A percentile compares a stretch with the other conserved stretches of the same genome.
phyloP scores from a whole-genome alignment of 1,140 invertebrate genomes.

The Archivesica marissinica region DNA sequence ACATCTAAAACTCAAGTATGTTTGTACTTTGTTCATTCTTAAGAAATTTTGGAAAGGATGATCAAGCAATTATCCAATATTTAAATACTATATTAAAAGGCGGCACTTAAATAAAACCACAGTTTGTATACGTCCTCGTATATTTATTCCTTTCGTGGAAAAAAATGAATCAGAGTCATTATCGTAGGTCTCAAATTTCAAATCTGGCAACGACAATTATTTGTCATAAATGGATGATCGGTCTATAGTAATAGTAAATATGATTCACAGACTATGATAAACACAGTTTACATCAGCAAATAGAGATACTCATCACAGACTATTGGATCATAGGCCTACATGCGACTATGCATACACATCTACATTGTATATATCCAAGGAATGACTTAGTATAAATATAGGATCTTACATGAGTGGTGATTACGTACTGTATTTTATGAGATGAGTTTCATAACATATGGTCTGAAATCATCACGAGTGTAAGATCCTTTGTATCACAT shows the following conservation, averaged over 20 bases:
- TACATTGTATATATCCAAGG: no score
- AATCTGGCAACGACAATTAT: conserved; percentile 2
- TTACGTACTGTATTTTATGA: no score
- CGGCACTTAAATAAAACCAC: conserved; percentile 5
- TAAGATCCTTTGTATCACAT: no score
- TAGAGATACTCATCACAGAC: no score
- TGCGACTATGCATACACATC: no score
- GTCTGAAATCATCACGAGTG: no score
- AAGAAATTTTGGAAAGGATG: not conserved
- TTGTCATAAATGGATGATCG: conserved; percentile 2
- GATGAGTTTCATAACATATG: no score
- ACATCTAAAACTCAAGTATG: no score
- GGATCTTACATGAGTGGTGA: no score
- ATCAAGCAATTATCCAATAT: not conserved
- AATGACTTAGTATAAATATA: no score
- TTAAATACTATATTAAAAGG: not conserved
- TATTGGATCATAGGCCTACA: no score
- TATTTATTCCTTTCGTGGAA: conserved; percentile 3
- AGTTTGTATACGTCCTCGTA: not conserved
- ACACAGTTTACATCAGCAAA: not conserved
- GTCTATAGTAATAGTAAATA: not conserved
- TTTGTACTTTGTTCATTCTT: no score
- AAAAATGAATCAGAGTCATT: conserved; percentile 8
- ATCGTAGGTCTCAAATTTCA: conserved; percentile 16
- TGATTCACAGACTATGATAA: not conserved